These are phyloP conservation scores for Amphipyra berbera DNA, from an alignment of 2,888 invertebrate species.

Conservation along the genomic window DNA sequence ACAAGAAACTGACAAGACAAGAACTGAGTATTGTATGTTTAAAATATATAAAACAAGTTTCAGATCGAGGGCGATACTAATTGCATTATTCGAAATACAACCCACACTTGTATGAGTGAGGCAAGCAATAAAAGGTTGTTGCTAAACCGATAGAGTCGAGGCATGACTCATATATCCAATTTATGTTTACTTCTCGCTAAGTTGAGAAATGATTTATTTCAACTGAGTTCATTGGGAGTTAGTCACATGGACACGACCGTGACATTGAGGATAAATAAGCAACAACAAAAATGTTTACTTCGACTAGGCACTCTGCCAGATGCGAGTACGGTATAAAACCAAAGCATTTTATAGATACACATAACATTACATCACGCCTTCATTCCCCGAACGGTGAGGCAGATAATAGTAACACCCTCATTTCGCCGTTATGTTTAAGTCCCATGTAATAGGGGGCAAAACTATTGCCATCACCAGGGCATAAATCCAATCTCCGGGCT, in stretches of 20 bases:
- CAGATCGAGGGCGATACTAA: slow-evolving; percentile 53
- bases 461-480: too few species aligned
- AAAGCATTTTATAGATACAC: slow-evolving; percentile 24
- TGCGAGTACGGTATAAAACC: slow-evolving; percentile 40
- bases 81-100: slow-evolving; percentile 54
- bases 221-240: slow-evolving; percentile 26
- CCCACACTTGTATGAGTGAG: slow-evolving; percentile 50
- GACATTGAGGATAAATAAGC: slow-evolving; percentile 62
- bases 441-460: too few species aligned
- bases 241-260: slow-evolving; percentile 51
- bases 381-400: too few species aligned
- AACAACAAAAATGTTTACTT: slow-evolving; percentile 60
- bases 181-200: slow-evolving; percentile 42
- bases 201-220: slow-evolving; percentile 50
- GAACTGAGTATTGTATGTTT: background rate
- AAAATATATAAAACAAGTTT: slow-evolving; percentile 38
- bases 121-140: slow-evolving; percentile 52
- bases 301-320: slow-evolving; percentile 64
- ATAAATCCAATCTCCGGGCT: too few species aligned
- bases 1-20: background rate
- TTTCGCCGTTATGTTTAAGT: too few species aligned
- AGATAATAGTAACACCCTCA: too few species aligned
- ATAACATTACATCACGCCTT: too few species aligned
- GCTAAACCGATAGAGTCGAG: slow-evolving; percentile 43
- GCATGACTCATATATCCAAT: slow-evolving; percentile 47